Evolutionary conservation across 1,140 invertebrate species (phyloP), one percentile per base, ranked within the genome.

Genomic region (Drosophila oshimai): DNA sequence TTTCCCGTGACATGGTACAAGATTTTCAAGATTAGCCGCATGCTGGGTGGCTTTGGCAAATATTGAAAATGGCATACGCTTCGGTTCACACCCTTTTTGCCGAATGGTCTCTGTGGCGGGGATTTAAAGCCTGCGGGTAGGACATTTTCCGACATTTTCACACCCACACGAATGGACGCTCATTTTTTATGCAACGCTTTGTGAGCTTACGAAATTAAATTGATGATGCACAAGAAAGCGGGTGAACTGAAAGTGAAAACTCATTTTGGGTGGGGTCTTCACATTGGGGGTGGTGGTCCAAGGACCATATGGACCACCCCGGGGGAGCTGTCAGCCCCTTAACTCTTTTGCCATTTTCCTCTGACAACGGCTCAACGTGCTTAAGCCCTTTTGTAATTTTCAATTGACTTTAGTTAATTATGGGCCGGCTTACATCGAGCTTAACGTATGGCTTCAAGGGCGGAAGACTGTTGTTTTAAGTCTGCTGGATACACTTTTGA

Each of bases 401-500:
- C 70, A 84, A 80, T 89, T 90, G 88, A 86, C 81, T 89, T 89
- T 62, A 74, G 70, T 71, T 89, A 88, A 89, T 84, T 84, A 69
- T 60, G 44, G 37, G 18, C 6, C 28, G 28, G 67, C 65, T 69
- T 70, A 58, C 53, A 70, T 7, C n/a, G 28, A 57, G 62, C 37
- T 69, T 53, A 65, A 36, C 53, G 34, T 31, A 58, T 33, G 53
- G 13, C 50, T 13, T 10, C 49, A 13, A 6, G 36, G 46, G 29
- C n/a, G n/a, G n/a, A n/a, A 13, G 13, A 18, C 36, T 15, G 12
- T 45, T 5, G 55, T 20, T 65, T 45, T 28, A 33, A 29, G 41
- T 62, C 42, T 15, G n/a, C 0, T 7, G 24, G 24, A 10, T 54
- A 18, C 42, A 10, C 31, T 61, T 51, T 39, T 61, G 47, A 74